Evolutionary conservation across 2,888 invertebrate species (phyloP).

Genomic region (Synanthedon vespiformis): DNA sequence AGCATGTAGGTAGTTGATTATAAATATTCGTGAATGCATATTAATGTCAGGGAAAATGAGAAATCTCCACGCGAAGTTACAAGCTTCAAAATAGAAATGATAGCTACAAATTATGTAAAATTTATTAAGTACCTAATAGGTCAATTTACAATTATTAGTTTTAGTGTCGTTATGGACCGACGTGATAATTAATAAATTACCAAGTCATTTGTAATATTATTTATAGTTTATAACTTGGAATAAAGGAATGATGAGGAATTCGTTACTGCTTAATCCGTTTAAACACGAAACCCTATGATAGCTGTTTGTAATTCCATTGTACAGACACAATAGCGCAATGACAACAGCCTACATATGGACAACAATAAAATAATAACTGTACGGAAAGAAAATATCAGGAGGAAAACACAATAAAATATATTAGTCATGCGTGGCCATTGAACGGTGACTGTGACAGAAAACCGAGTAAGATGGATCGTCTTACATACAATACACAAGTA

Average conservation of each 20-base stretch:
- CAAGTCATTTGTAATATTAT: no score
- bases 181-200: no score
- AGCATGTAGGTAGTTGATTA: no score
- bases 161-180: no score
- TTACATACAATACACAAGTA: slow-evolving; percentile 2
- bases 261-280: neutral
- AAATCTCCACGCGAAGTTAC: no score
- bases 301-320: neutral
- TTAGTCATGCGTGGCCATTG: slow-evolving; percentile 9
- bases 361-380: neutral
- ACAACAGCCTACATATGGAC: neutral
- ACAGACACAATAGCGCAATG: neutral
- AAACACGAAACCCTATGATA: neutral
- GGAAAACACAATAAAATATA: slow-evolving; percentile 1
- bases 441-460: slow-evolving; percentile 8
- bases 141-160: no score
- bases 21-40: no score
- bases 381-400: neutral
- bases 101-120: no score
- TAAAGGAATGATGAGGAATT: neutral
- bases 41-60: no score
- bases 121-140: no score
- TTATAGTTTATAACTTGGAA: no score
- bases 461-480: slow-evolving; percentile 8
- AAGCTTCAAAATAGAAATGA: no score